phyloP scores from a whole-genome alignment of 1,140 invertebrate species.

The Heliothis virescens region DNA sequence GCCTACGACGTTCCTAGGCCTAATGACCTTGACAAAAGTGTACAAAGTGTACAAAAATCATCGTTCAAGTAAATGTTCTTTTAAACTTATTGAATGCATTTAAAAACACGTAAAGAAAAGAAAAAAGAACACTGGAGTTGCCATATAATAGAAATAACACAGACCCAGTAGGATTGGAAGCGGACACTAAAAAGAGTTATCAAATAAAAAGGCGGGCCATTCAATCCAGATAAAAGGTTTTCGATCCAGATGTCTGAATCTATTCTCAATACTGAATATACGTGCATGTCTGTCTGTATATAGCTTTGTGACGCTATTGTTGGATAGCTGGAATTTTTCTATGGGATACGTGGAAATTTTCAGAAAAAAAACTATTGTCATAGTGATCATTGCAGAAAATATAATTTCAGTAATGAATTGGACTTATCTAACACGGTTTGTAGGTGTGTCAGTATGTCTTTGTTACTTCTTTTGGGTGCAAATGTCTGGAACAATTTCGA shows the following conservation, averaged over 20 bases:
- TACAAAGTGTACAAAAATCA: too few relatives aligned
- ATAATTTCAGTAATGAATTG: too few relatives aligned
- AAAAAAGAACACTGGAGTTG: slow-evolving; percentile 1
- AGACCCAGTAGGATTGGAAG: background rate
- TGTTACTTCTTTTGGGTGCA: too few relatives aligned
- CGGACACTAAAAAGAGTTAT: slow-evolving; percentile 43
- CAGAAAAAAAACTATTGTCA: too few relatives aligned
- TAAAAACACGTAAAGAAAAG: background rate
- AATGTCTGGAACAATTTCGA: too few relatives aligned
- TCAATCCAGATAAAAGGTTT: slow-evolving; percentile 54
- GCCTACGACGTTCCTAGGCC: too few relatives aligned
- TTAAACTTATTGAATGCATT: background rate
- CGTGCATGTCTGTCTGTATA: background rate
- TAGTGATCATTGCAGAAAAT: too few relatives aligned
- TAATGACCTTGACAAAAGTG: too few relatives aligned
- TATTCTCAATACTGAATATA: slow-evolving; percentile 24
- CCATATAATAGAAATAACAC: background rate
- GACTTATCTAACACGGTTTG: too few relatives aligned
- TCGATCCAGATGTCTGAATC: slow-evolving; percentile 33
- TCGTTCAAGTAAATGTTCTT: too few relatives aligned
- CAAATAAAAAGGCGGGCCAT: slow-evolving; percentile 44
- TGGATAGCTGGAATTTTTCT: background rate
- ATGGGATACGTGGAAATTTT: background rate
- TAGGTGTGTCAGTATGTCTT: too few relatives aligned
- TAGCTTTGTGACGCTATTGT: slow-evolving; percentile 6